Conservation (phyloP, 2,888 invertebrate genomes). For the Formica aserva region DNA sequence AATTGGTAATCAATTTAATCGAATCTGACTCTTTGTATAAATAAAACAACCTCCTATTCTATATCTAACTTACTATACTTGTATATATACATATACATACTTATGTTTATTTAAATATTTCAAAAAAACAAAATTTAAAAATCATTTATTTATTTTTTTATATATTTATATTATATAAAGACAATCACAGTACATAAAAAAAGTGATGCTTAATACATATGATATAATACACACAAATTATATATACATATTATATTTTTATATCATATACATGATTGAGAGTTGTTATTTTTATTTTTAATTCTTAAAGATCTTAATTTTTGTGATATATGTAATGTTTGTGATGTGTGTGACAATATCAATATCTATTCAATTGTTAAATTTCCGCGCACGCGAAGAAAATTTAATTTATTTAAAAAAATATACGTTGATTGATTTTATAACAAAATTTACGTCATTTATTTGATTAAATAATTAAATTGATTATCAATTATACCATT, state of each 20-base stretch:
- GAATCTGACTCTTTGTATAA: background rate
- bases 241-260: background rate
- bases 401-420: background rate
- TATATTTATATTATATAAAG: background rate
- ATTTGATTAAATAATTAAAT: slow-evolving; percentile 58
- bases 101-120: background rate
- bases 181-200: background rate
- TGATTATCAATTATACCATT: slow-evolving; percentile 64
- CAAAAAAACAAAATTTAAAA: background rate
- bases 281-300: background rate
- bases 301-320: background rate
- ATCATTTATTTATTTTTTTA: background rate
- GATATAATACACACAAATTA: background rate
- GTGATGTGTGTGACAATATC: background rate
- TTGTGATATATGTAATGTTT: background rate
- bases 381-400: background rate
- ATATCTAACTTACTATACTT: background rate
- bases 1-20: slow-evolving; percentile 80
- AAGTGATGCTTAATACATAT: background rate
- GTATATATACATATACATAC: background rate
- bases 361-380: background rate
- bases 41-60: background rate
- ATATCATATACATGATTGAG: background rate
- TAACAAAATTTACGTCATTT: background rate
- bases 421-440: background rate